Base-by-base conservation (phyloP, 2,888 invertebrate species). In the Drosophila meridionalis region DNA sequence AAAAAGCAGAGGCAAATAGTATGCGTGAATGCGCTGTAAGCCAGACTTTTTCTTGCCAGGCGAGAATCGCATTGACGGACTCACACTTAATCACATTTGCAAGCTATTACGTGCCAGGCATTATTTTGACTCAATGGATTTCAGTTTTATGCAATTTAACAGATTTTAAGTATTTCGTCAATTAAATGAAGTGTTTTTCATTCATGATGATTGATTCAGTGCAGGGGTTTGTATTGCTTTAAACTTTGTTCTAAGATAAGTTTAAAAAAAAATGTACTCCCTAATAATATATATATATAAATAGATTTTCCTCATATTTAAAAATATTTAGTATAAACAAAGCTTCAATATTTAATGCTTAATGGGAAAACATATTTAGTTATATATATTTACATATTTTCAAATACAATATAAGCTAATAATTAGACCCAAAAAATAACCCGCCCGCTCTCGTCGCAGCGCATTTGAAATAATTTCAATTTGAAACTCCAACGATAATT, bases 401-500 rank as follows among this genome's bases (percentile, higher is more conserved):
- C 14, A 36, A 36, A 12, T 28, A 26, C 4, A 55, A 55, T 38
- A 14, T 14, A 28, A 26, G 20, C 43, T 36, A 34, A 28, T 65
- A 36, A 53, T 52, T 38, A 32, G 40, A 14, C n/a, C 20, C 40
- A 28, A 5, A 11, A 4, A n/a, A 20, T 6, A 40, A 6, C 5
- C 14, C 5, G 9, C 26, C 9, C 28, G 9, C 11, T 43, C 8
- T 14, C 40, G 9, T 32, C 32, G 26, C 14, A n/a, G 26, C 62
- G 20, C 42, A 56, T 38, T 69, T 72, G n/a, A 57, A 55, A 45
- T 56, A 60, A 75, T 75, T 64, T 56, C 26, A 20, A 66, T 78
- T 42, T 47, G 56, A 52, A 52, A 65, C 43, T 36, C 57, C 50
- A 70, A 68, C 52, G 82, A 72, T 80, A 80, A 82, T 82, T 81